phyloP scores from a whole-genome alignment of 2,113 vertebrate species.

The Sinocyclocheilus maitianheensis region DNA sequence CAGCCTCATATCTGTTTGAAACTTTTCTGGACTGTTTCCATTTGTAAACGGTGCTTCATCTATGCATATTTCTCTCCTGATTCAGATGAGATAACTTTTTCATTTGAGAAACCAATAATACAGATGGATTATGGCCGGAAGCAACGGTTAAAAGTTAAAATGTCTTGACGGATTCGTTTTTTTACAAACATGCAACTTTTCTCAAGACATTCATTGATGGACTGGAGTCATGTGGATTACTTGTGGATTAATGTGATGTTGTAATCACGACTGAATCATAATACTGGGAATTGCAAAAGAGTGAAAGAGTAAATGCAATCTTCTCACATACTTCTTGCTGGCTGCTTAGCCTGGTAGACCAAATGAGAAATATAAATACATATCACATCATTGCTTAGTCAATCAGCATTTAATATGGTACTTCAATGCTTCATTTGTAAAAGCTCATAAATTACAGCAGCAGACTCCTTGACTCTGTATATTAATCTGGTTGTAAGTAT shows the following conservation, averaged over 20 bases:
- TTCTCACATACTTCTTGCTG: not conserved
- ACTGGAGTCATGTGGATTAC: not conserved
- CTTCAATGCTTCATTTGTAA: not conserved
- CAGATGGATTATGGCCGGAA: not conserved
- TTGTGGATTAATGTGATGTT: not conserved
- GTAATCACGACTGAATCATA: not conserved
- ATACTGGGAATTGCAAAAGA: not conserved
- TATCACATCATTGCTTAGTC: not conserved
- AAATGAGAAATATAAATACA: not conserved
- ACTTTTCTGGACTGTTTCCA: not conserved
- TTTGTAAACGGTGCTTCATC: not conserved
- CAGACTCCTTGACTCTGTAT: slow-evolving; percentile 25
- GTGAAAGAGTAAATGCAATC: not conserved
- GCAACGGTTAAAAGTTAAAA: not conserved
- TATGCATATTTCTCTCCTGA: not conserved
- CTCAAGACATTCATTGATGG: not conserved
- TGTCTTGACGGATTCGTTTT: not conserved
- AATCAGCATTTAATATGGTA: not conserved
- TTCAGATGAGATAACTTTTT: not conserved
- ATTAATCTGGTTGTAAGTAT: slow-evolving; percentile 16
- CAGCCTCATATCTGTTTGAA: not conserved
- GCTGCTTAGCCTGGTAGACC: not conserved
- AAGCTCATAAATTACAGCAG: slow-evolving; percentile 19
- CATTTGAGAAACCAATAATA: not conserved
- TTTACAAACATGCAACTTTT: not conserved